phyloP scores from a whole-genome alignment of 2,888 invertebrate genomes.

The Limulus polyphemus region DNA sequence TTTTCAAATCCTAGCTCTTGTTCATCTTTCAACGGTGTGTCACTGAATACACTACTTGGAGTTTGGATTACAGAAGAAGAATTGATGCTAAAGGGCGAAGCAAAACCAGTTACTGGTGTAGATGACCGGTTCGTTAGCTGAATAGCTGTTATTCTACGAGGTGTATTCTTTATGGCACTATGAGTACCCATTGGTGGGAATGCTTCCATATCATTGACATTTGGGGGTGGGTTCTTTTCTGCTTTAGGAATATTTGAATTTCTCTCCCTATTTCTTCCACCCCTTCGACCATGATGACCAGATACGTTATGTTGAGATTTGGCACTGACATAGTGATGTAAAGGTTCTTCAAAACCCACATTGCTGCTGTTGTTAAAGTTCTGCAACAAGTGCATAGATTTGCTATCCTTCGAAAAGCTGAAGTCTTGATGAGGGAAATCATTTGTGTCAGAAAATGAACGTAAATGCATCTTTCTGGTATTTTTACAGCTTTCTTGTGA shows the following conservation, averaged over 20 bases:
- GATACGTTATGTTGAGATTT: too few species aligned
- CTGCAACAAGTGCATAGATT: too few species aligned
- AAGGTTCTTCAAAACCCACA: too few species aligned
- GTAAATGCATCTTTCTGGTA: too few species aligned
- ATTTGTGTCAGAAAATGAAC: too few species aligned
- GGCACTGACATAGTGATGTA: too few species aligned
- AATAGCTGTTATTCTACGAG: conserved; percentile 8
- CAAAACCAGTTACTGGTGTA: conserved; percentile 11
- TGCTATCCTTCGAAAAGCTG: too few species aligned
- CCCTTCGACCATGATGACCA: too few species aligned
- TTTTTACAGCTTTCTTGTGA: too few species aligned
- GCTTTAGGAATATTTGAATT: not conserved
- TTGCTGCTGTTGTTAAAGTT: too few species aligned
- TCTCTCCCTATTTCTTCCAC: too few species aligned
- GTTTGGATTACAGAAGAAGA: not conserved
- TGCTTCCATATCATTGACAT: conserved; percentile 5
- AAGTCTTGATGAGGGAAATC: too few species aligned
- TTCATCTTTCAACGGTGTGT: not conserved
- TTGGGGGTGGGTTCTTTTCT: not conserved
- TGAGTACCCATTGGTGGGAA: conserved; percentile 12
- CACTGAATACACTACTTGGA: conserved; percentile 5
- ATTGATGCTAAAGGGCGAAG: not conserved
- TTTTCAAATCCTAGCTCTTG: conserved; percentile 4
- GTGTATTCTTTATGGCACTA: conserved; percentile 1
- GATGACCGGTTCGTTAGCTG: not conserved